Evolutionary conservation across 2,113 vertebrate species (phyloP), one percentile per base, ranked within the genome.

Genomic region (Cyprinodon variegatus): DNA sequence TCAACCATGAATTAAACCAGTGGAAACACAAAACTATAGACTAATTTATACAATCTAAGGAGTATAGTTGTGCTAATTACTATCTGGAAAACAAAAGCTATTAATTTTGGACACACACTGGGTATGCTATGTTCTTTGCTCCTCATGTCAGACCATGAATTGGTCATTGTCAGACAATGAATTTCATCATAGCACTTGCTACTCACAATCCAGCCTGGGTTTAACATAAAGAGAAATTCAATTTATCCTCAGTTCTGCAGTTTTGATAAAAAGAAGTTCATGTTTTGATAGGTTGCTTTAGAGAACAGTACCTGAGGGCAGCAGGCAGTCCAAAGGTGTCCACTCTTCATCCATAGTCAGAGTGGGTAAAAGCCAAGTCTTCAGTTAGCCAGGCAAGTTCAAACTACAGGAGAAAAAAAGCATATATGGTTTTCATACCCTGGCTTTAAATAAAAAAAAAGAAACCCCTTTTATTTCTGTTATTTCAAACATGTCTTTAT

Each of bases 301-400:
- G 72, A 71, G 65, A 40, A 4, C 50, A 64, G 66, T 93, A 95
- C 94, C 94, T 91, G 92, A 88, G 36, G 91, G 88, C 64, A 94
- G 85, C 74, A 95, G 88, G 77, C 93, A 95, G 85, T 95, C 94
- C 85, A 95, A 81, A 72, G 87, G 92, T n/a, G 85, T 81, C 70
- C 94, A 88, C 85, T 91, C 90, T 83, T 91, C 87, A 82, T 90
- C 90, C 94, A 94, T 95, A 80, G 63, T 69, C 12, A 46, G 15
- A n/a, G 50, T 85, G 68, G 75, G 68, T 81, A 71, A 59, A 40
- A 78, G 68, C 64, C 43, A 37, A 10, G 48, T 82, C 61, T 84
- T 90, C 74, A 83, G 69, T 77, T 63, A 68, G 63, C 63, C 4
- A 12, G 80, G 59, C 83, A 68, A 81, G 79, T 74, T 80, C 60